phyloP scores from a whole-genome alignment of 2,113 vertebrate genomes.

The Brachyhypopomus occidentalis region DNA sequence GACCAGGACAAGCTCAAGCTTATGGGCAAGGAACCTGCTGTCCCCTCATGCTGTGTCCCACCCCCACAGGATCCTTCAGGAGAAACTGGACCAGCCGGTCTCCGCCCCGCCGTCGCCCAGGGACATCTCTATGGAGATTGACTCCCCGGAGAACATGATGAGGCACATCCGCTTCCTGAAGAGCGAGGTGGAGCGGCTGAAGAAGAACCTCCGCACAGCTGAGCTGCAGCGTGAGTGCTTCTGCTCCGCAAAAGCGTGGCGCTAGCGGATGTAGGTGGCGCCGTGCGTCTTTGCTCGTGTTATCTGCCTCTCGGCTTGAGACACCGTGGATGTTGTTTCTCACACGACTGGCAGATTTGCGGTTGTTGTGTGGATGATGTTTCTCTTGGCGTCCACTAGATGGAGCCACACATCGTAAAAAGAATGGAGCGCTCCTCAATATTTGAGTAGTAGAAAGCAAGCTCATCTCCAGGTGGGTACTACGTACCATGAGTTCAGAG shows the following conservation, averaged over 20 bases:
- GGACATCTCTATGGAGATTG: constrained; percentile 99
- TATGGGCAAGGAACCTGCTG: too few species aligned
- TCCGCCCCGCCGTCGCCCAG: constrained; percentile 95
- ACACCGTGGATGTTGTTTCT: too few species aligned
- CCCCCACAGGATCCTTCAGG: constrained; percentile 88
- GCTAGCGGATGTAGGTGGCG: neutral
- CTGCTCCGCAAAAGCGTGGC: neutral
- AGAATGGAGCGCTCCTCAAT: neutral
- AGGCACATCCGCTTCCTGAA: constrained; percentile 97
- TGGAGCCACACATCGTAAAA: neutral
- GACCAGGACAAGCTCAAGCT: too few species aligned
- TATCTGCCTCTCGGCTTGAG: neutral
- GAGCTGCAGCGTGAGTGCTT: constrained; percentile 91
- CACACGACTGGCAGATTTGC: neutral
- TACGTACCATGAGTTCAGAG: neutral
- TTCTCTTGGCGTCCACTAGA: constrained; percentile 30
- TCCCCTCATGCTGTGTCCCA: neutral
- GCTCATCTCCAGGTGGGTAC: neutral
- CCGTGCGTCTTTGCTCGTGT: too few species aligned
- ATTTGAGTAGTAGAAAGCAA: neutral
- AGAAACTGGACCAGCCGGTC: constrained; percentile 97
- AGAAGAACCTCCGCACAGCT: constrained; percentile 94
- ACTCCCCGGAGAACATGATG: constrained; percentile 99
- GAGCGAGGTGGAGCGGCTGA: constrained; percentile 96
- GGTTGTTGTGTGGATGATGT: neutral